These are phyloP conservation scores for Actinia equina DNA, from an alignment of 64 coral and sea anemone species.

Conservation along the genomic window DNA sequence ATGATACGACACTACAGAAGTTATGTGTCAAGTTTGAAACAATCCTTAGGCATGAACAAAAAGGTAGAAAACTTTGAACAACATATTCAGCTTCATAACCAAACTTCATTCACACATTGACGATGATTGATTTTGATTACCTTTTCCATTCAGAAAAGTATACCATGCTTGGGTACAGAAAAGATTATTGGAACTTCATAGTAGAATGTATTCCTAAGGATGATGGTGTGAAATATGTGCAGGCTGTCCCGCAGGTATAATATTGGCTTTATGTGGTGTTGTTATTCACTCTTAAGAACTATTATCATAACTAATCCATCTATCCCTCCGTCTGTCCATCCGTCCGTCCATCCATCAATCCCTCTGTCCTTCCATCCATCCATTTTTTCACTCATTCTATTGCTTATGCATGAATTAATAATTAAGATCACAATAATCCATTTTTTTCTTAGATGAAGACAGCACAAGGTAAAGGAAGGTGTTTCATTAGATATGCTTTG, in stretches of 20 bases:
- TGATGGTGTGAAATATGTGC: conserved; percentile 86
- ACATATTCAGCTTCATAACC: no score
- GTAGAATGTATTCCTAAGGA: conserved; percentile 83
- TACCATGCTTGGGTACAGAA: conserved; percentile 89
- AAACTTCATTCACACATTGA: no score
- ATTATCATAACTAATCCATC: no score
- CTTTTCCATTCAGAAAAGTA: conserved; percentile 80
- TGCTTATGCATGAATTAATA: no score
- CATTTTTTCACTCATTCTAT: no score
- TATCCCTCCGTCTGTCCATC: no score
- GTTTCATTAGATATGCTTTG: conserved; percentile 77
- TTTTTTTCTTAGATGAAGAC: conserved; percentile 49
- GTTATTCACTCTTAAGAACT: not conserved
- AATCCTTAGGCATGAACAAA: conserved; percentile 82
- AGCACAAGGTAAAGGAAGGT: conserved; percentile 89
- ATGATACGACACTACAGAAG: conserved; percentile 91
- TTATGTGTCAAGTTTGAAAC: conserved; percentile 98
- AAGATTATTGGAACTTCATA: conserved; percentile 98
- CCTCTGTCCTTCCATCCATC: no score
- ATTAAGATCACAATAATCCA: no score
- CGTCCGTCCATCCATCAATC: no score
- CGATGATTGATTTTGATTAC: not conserved
- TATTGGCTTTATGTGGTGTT: not conserved
- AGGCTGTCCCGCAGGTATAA: conserved; percentile 86
- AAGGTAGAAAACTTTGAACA: not conserved